phyloP scores from a whole-genome alignment of 2,888 invertebrate species.

The Tenthredo livida region DNA sequence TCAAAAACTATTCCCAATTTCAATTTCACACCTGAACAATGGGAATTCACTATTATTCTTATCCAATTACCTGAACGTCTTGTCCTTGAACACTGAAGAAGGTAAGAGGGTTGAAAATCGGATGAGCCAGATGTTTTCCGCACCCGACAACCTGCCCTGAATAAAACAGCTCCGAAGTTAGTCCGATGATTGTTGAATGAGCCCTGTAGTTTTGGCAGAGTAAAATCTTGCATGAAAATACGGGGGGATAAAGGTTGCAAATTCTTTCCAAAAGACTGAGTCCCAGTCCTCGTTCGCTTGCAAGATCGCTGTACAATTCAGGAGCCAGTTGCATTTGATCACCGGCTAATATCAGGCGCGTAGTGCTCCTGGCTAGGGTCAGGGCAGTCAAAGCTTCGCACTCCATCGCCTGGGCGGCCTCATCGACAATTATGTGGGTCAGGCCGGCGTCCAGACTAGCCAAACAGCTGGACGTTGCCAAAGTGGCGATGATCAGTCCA shows the following conservation, averaged over 20 bases:
- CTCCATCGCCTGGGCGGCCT: slow-evolving; percentile 93
- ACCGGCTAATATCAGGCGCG: slow-evolving; percentile 90
- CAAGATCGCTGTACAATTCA: slow-evolving; percentile 88
- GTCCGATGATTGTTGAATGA: slow-evolving; percentile 89
- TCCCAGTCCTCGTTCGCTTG: slow-evolving; percentile 85
- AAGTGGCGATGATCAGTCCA: slow-evolving; percentile 88
- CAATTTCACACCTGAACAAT: too few relatives aligned
- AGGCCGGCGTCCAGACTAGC: slow-evolving; percentile 85
- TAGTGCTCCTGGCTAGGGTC: slow-evolving; percentile 85
- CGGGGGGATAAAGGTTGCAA: slow-evolving; percentile 87
- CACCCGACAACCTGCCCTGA: slow-evolving; percentile 88
- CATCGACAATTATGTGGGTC: slow-evolving; percentile 91
- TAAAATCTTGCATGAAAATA: slow-evolving; percentile 88
- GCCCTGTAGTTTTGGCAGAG: slow-evolving; percentile 91
- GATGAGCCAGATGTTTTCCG: slow-evolving; percentile 84
- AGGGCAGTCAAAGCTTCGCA: slow-evolving; percentile 91
- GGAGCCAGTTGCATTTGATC: slow-evolving; percentile 93
- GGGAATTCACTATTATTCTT: not conserved
- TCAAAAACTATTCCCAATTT: not conserved
- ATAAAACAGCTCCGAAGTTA: slow-evolving; percentile 91
- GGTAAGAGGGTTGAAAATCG: slow-evolving; percentile 86
- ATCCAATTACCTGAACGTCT: slow-evolving; percentile 85
- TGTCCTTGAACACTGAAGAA: slow-evolving; percentile 90
- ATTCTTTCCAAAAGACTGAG: slow-evolving; percentile 89
- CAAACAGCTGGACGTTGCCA: slow-evolving; percentile 88